Percentiles rank a stretch among this genome's conserved stretches.
Conservation (phyloP, 2,797 vertebrate genomes). For the Sciurus vulgaris region DNA sequence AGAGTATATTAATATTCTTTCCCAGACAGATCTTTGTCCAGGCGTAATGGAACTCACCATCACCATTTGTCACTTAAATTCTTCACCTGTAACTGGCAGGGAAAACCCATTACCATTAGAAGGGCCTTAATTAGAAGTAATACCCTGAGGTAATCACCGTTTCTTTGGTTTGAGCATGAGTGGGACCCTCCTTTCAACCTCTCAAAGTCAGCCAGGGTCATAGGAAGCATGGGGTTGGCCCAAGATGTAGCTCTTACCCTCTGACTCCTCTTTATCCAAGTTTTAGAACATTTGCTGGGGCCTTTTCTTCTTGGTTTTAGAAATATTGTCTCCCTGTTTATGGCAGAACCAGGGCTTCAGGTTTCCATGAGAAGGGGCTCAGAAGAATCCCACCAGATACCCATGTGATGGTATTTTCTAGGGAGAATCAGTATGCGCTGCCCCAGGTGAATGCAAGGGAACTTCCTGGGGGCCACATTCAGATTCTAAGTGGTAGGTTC, state of each 20-base stretch:
- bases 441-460: neutral
- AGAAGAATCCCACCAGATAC: neutral
- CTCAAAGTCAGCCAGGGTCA: neutral
- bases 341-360: neutral
- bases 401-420: neutral
- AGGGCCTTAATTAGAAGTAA: neutral
- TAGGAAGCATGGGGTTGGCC: no score
- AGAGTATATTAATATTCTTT: neutral
- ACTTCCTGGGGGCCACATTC: neutral
- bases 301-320: neutral
- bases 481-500: neutral
- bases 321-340: neutral
- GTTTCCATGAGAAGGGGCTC: neutral
- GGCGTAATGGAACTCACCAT: neutral
- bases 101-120: neutral
- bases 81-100: neutral
- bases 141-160: neutral
- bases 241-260: neutral
- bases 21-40: neutral
- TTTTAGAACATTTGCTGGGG: neutral
- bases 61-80: constrained; percentile 21
- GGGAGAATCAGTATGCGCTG: neutral
- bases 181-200: neutral
- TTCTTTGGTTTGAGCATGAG: neutral
- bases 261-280: neutral